Evolutionary conservation across 2,888 invertebrate species (phyloP).

Genomic region (Harmothoe impar): DNA sequence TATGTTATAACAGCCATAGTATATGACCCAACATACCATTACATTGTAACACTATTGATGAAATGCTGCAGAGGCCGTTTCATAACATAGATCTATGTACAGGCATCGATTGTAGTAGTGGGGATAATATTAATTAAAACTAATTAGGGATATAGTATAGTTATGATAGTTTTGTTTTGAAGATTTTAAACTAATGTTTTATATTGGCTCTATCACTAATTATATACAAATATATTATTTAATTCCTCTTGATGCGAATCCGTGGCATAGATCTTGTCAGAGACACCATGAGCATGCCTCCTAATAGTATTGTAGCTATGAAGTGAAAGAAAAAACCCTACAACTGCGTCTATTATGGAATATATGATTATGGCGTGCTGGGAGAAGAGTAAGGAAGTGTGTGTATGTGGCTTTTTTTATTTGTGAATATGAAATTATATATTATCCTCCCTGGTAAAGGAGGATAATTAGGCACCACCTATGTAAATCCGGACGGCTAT

Average conservation of each 20-base stretch:
- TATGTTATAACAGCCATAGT: neutral
- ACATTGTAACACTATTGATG: neutral
- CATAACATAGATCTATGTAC: neutral
- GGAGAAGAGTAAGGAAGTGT: neutral
- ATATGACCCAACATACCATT: neutral
- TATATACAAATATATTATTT: neutral
- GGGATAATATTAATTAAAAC: no score
- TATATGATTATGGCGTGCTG: neutral
- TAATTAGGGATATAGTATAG: no score
- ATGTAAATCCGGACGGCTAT: neutral
- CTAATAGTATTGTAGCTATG: neutral
- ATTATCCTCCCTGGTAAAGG: neutral
- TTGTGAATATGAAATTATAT: neutral
- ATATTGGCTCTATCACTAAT: no score
- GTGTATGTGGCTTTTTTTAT: neutral
- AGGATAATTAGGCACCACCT: constrained; percentile 3
- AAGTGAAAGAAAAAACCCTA: neutral
- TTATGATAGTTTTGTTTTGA: no score
- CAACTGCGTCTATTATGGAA: neutral
- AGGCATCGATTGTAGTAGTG: neutral
- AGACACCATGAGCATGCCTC: neutral
- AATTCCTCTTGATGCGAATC: neutral
- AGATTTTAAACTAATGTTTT: no score
- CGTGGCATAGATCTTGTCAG: neutral
- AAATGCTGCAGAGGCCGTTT: neutral